Conservation (phyloP, 2,888 invertebrate genomes). For the Seira ritae region DNA sequence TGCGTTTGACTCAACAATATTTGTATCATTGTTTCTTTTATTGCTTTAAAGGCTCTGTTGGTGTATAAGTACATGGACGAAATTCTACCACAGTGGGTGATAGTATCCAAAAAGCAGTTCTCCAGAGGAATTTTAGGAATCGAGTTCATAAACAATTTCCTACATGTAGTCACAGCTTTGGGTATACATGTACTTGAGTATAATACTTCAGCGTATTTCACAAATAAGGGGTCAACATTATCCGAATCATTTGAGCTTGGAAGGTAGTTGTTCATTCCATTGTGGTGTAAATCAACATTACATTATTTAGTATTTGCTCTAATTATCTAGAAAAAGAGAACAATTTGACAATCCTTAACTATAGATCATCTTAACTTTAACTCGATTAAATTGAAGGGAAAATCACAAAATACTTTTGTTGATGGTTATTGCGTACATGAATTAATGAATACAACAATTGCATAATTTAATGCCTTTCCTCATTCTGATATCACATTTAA, state of each 20-base stretch:
- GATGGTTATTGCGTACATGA: no score
- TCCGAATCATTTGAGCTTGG: constrained; percentile 41
- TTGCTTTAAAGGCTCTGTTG: constrained; percentile 77
- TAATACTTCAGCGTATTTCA: constrained; percentile 68
- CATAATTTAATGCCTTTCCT: no score
- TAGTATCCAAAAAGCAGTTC: constrained; percentile 71
- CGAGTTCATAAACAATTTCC: constrained; percentile 64
- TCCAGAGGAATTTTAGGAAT: constrained; percentile 68
- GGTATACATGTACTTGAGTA: constrained; percentile 72
- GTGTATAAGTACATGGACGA: constrained; percentile 77
- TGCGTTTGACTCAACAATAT: no score
- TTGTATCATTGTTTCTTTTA: no score
- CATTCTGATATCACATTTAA: no score
- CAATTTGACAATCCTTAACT: no score
- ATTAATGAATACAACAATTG: background rate
- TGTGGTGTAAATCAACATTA: background rate
- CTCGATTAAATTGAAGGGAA: background rate
- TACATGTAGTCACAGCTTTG: constrained; percentile 69
- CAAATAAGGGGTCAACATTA: constrained; percentile 48
- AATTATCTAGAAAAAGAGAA: no score
- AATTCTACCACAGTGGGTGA: constrained; percentile 70
- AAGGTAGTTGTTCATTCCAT: constrained; percentile 12
- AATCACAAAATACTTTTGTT: background rate
- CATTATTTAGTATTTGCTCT: background rate
- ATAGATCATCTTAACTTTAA: background rate